A percentile compares a stretch with the other conserved stretches of the same genome.
phyloP scores from a whole-genome alignment of 1,140 invertebrate species.

The Chionoecetes opilio region DNA sequence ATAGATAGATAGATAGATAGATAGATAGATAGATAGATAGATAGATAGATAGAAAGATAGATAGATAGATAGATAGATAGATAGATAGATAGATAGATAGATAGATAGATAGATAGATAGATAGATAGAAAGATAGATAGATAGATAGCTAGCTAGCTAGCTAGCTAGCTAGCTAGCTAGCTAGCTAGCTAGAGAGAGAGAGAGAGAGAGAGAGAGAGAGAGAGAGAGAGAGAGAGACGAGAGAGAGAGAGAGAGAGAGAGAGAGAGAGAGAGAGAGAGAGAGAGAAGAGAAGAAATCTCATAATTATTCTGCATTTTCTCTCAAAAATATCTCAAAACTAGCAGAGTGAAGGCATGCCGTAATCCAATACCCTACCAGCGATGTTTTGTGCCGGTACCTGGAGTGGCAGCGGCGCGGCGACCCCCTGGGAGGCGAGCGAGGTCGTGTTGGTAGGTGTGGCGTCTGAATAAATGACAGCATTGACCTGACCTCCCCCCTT shows the following conservation, averaged over 20 bases:
- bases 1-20: too few relatives aligned
- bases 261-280: slow-evolving; percentile 11
- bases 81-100: not conserved
- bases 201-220: not conserved
- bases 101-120: not conserved
- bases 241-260: slow-evolving; percentile 5
- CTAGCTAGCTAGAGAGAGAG: not conserved
- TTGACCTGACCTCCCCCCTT: not conserved
- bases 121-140: not conserved
- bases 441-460: not conserved
- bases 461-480: not conserved
- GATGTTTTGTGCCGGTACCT: too few relatives aligned
- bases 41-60: too few relatives aligned
- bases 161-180: not conserved
- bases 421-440: not conserved
- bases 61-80: not conserved
- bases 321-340: too few relatives aligned
- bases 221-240: not conserved
- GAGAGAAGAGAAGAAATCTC: not conserved
- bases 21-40: too few relatives aligned
- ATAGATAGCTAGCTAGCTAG: too few relatives aligned
- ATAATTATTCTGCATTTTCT: too few relatives aligned
- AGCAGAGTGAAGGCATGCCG: too few relatives aligned
- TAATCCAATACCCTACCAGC: too few relatives aligned
- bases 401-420: not conserved